Percentiles rank a stretch among this genome's conserved stretches.
phyloP scores from a whole-genome alignment of 2,888 invertebrate genomes.

The Dromius quadrimaculatus region DNA sequence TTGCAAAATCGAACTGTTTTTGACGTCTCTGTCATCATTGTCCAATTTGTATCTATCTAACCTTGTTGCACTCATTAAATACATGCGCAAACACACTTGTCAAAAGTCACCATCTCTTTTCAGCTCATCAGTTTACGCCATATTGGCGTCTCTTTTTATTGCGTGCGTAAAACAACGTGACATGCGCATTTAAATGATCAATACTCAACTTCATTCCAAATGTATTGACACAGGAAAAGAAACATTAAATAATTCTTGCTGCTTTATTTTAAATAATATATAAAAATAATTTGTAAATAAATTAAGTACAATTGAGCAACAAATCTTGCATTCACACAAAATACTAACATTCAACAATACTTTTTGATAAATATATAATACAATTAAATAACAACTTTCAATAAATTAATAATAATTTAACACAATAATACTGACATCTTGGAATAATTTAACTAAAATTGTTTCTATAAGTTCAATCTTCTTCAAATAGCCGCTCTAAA shows the following conservation, averaged over 20 bases:
- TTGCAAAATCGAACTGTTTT: slow-evolving; percentile 54
- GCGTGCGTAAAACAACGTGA: slow-evolving; percentile 49
- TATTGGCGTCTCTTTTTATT: slow-evolving; percentile 37
- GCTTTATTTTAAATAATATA: slow-evolving; percentile 38
- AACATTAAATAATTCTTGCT: slow-evolving; percentile 25
- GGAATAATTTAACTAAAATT: not conserved
- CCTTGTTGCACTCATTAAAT: slow-evolving; percentile 48
- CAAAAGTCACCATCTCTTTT: slow-evolving; percentile 49
- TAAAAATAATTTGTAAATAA: slow-evolving; percentile 34
- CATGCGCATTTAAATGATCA: slow-evolving; percentile 47
- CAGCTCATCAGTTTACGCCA: slow-evolving; percentile 9
- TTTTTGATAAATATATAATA: too few relatives aligned
- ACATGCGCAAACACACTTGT: slow-evolving; percentile 51
- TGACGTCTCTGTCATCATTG: slow-evolving; percentile 43
- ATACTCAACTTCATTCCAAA: slow-evolving; percentile 35
- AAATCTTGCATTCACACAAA: slow-evolving; percentile 6
- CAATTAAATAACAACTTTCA: not conserved
- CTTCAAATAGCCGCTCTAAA: slow-evolving; percentile 38
- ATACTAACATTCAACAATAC: not conserved
- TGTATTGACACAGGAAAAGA: slow-evolving; percentile 10
- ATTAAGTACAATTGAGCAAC: slow-evolving; percentile 34
- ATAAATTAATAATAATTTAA: slow-evolving; percentile 11
- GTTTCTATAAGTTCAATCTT: slow-evolving; percentile 20
- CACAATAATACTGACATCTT: slow-evolving; percentile 37
- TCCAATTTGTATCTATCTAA: slow-evolving; percentile 18